Conservation (phyloP, 2,113 vertebrate species). For the Hirundichthys speculiger region DNA sequence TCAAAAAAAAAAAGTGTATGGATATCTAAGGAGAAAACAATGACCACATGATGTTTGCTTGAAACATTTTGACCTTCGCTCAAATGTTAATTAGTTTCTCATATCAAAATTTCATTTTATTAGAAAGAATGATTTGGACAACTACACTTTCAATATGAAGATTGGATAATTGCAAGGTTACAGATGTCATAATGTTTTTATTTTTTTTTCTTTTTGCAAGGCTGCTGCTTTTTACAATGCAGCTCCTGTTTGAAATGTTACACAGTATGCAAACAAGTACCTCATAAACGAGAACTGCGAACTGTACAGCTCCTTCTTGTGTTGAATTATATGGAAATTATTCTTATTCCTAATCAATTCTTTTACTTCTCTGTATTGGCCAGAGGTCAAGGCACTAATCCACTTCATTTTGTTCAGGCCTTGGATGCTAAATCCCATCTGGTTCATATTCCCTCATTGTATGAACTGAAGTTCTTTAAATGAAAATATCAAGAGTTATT, state of each 20-base stretch:
- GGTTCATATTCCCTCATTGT: too few species aligned
- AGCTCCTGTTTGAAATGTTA: conserved; percentile 9
- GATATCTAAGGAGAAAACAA: conserved; percentile 2
- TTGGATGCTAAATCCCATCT: too few species aligned
- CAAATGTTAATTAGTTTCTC: conserved; percentile 38
- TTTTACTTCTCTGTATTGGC: too few species aligned
- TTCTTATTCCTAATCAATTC: too few species aligned
- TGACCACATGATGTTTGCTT: conserved; percentile 28
- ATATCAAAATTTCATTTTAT: conserved; percentile 32
- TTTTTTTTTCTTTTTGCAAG: conserved; percentile 22
- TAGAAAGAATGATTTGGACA: conserved; percentile 8
- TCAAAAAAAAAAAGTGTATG: background rate
- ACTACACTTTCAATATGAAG: conserved; percentile 42
- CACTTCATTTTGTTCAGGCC: too few species aligned
- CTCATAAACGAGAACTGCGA: too few species aligned
- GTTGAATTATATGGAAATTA: too few species aligned
- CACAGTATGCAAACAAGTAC: too few species aligned
- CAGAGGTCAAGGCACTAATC: too few species aligned
- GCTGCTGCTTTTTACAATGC: conserved; percentile 32
- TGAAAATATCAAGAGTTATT: too few species aligned
- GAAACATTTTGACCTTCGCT: conserved; percentile 29
- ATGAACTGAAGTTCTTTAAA: too few species aligned
- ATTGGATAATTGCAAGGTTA: conserved; percentile 60
- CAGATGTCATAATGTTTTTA: conserved; percentile 6
- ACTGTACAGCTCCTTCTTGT: too few species aligned